Base-by-base conservation (phyloP, 2,888 invertebrate genomes). In the Callinectes sapidus region DNA sequence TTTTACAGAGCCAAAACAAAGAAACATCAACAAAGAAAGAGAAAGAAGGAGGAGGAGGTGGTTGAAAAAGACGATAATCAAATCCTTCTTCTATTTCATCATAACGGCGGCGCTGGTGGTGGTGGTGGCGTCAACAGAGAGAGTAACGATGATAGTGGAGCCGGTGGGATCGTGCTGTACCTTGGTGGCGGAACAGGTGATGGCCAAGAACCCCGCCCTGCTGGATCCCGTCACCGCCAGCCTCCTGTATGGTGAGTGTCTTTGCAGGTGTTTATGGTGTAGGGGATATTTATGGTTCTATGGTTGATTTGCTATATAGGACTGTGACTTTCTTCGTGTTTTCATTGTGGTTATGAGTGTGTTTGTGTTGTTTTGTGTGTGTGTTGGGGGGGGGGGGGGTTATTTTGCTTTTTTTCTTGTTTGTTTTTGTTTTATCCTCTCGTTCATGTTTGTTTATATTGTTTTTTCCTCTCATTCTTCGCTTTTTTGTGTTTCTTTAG, bases 161-260 rank as follows among this genome's bases (percentile, higher is more conserved):
- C 95, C 96, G 32, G 97, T 98, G 0, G 98, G 98, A 0, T 98
- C 98, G 0, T 98, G 98, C 95, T 96, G 97, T 81, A 97, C 98
- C 0, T 96, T 98, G 32, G 96, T 98, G 85, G 96, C 97, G 23
- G 96, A 97, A 95, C 96, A 96, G 95, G 96, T 97, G 89, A 95
- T 97, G 42, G 95, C 95, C 89, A 48, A 32, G 54, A 95, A 95
- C 89, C 95, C 95, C 28, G 95, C 95, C 87, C 77, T 95, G 66
- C 94, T 96, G 89, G 96, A 95, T 94, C 94, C 95, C 48, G 95
- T 95, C 91, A 95, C 96, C 32, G 96, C 96, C 16, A 95, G 95
- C 94, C 95, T 96, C 87, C 95, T 96, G 18, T 96, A 96, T 95
- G 96, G 96, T 96, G 95, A 95, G 95, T 39, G 6, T 16, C 32